phyloP scores from a whole-genome alignment of 2,113 vertebrate genomes.

The Zosterops pallidus region DNA sequence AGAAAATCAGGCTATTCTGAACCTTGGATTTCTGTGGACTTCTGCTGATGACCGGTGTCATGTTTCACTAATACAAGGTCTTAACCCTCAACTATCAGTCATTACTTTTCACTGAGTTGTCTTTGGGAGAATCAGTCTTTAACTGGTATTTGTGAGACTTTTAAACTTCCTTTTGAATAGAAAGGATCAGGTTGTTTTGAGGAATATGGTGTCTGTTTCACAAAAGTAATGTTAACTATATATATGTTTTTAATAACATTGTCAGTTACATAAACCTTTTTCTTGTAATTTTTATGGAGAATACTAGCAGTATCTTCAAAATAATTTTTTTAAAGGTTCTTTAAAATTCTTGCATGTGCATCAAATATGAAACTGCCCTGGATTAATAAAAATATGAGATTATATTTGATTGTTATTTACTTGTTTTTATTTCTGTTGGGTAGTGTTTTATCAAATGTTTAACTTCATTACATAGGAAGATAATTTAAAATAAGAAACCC shows the following conservation, averaged over 20 bases:
- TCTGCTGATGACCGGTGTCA: not conserved
- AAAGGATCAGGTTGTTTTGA: not conserved
- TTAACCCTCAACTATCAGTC: not conserved
- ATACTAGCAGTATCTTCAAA: slow-evolving; percentile 43
- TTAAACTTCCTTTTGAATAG: not conserved
- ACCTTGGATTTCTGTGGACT: not conserved
- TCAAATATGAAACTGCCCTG: slow-evolving; percentile 26
- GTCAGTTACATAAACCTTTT: slow-evolving; percentile 27
- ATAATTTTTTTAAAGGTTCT: not conserved
- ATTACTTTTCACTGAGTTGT: not conserved
- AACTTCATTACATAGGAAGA: slow-evolving; percentile 49
- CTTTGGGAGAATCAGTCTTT: not conserved
- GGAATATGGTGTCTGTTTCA: not conserved
- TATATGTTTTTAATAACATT: slow-evolving; percentile 56
- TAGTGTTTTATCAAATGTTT: slow-evolving; percentile 63
- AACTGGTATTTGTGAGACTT: not conserved
- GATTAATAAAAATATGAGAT: slow-evolving; percentile 57
- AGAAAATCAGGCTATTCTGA: not conserved
- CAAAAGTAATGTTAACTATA: not conserved
- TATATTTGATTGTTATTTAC: slow-evolving; percentile 25
- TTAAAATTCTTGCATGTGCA: not conserved
- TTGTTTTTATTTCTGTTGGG: slow-evolving; percentile 43
- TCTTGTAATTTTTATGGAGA: slow-evolving; percentile 60
- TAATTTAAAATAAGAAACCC: not conserved
- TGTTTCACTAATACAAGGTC: not conserved